Conservation (phyloP, 1,140 invertebrate species). For the Brachionus sp. region DNA sequence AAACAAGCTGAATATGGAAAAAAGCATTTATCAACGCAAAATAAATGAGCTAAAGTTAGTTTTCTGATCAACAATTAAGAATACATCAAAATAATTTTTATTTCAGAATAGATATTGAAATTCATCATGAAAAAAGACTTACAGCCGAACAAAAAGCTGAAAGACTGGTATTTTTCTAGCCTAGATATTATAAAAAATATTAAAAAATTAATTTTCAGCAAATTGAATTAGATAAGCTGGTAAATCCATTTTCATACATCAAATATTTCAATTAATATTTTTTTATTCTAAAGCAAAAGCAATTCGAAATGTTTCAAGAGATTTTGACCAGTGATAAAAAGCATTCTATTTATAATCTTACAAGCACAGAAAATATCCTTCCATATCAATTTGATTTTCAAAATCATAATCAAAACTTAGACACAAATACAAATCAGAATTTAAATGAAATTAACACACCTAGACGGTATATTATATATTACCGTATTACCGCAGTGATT, state of each 20-base stretch:
- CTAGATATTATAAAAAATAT: background rate
- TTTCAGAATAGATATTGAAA: constrained; percentile 41
- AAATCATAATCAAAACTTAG: background rate
- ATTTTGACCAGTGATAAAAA: constrained; percentile 21
- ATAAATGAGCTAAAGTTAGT: constrained; percentile 41
- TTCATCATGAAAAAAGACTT: constrained; percentile 42
- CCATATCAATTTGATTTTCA: constrained; percentile 6
- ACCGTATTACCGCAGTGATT: too few species aligned
- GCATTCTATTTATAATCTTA: background rate
- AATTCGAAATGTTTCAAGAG: constrained; percentile 40
- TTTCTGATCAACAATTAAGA: background rate
- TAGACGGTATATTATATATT: constrained; percentile 7
- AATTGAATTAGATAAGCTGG: constrained; percentile 34
- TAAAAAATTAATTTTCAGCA: background rate
- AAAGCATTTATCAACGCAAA: constrained; percentile 32
- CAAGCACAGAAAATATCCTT: background rate
- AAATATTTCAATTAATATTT: background rate
- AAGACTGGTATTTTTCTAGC: constrained; percentile 1
- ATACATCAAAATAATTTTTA: background rate
- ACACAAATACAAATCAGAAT: constrained; percentile 6
- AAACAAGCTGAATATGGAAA: constrained; percentile 5
- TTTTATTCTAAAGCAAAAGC: constrained; percentile 3
- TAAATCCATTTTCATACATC: background rate
- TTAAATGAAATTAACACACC: background rate
- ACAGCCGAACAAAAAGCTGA: constrained; percentile 30